Conservation (phyloP, 2,888 invertebrate genomes). For the Drosophila prolongata region DNA sequence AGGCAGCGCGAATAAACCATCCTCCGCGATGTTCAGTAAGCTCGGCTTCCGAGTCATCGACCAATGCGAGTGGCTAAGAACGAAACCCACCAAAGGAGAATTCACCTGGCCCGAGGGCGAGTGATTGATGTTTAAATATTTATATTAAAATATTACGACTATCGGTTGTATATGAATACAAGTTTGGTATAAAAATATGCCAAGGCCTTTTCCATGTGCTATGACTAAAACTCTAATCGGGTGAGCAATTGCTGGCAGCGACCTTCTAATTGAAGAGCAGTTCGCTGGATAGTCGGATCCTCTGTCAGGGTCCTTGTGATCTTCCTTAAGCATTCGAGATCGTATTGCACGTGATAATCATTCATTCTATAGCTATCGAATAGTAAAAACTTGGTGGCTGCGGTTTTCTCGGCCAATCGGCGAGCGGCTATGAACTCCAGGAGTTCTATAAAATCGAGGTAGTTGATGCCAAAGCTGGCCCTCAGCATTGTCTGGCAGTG, state of each 20-base stretch:
- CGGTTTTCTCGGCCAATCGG: slow-evolving; percentile 81
- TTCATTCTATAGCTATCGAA: slow-evolving; percentile 77
- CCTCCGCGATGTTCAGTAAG: slow-evolving; percentile 42
- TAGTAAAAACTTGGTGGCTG: slow-evolving; percentile 70
- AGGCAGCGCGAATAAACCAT: slow-evolving; percentile 22
- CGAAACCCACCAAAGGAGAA: slow-evolving; percentile 26
- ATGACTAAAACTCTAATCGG: slow-evolving; percentile 15
- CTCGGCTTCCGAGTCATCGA: slow-evolving; percentile 52
- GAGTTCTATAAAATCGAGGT: slow-evolving; percentile 88
- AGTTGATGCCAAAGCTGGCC: slow-evolving; percentile 92
- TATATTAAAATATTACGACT: slow-evolving; percentile 58
- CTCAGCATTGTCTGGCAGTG: slow-evolving; percentile 94
- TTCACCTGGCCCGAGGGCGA: slow-evolving; percentile 50
- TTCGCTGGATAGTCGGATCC: slow-evolving; percentile 69
- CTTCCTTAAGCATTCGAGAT: slow-evolving; percentile 70
- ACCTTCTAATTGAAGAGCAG: slow-evolving; percentile 51
- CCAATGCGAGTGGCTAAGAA: slow-evolving; percentile 45
- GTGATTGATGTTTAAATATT: slow-evolving; percentile 40
- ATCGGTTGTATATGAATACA: slow-evolving; percentile 69
- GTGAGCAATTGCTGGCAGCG: slow-evolving; percentile 51
- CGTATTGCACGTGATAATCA: slow-evolving; percentile 77
- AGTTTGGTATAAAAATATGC: slow-evolving; percentile 72
- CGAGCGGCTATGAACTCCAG: slow-evolving; percentile 87
- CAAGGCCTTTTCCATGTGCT: slow-evolving; percentile 1
- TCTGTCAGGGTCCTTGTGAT: slow-evolving; percentile 69